Conservation (phyloP, 2,797 vertebrate species). For the Peromyscus eremicus region DNA sequence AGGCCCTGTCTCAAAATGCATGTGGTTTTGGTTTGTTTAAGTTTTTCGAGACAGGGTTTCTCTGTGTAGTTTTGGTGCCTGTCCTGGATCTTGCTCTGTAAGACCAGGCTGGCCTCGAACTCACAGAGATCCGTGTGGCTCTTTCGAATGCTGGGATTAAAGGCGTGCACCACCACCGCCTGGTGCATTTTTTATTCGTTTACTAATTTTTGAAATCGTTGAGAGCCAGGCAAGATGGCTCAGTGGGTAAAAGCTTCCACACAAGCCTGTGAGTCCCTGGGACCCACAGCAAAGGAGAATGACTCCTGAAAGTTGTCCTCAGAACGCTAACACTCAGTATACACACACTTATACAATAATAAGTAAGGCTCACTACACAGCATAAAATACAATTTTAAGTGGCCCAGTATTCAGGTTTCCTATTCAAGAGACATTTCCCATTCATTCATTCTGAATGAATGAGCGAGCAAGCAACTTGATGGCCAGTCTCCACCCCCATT, state of each 20-base stretch:
- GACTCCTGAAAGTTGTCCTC: background rate
- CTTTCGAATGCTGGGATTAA: too few relatives aligned
- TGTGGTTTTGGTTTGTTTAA: too few relatives aligned
- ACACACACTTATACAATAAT: background rate
- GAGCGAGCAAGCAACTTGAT: background rate
- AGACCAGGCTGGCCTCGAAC: too few relatives aligned
- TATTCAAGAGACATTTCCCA: background rate
- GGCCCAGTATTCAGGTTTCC: background rate
- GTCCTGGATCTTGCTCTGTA: too few relatives aligned
- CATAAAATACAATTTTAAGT: background rate
- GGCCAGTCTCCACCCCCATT: background rate
- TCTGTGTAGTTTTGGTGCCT: too few relatives aligned
- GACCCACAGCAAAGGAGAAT: background rate
- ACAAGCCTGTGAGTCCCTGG: background rate
- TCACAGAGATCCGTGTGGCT: too few relatives aligned
- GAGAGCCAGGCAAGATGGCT: too few relatives aligned
- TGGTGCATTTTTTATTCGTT: background rate
- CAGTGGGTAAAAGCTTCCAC: background rate
- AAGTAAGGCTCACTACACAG: background rate
- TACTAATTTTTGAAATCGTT: background rate
- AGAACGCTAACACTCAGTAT: background rate
- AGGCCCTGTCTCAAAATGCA: background rate
- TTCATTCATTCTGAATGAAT: too few relatives aligned
- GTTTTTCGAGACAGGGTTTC: too few relatives aligned
- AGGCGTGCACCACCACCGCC: too few relatives aligned